A percentile compares a stretch with the other conserved stretches of the same genome.
Evolutionary conservation across 2,113 vertebrate species (phyloP).

Genomic region (Picathartes gymnocephalus): DNA sequence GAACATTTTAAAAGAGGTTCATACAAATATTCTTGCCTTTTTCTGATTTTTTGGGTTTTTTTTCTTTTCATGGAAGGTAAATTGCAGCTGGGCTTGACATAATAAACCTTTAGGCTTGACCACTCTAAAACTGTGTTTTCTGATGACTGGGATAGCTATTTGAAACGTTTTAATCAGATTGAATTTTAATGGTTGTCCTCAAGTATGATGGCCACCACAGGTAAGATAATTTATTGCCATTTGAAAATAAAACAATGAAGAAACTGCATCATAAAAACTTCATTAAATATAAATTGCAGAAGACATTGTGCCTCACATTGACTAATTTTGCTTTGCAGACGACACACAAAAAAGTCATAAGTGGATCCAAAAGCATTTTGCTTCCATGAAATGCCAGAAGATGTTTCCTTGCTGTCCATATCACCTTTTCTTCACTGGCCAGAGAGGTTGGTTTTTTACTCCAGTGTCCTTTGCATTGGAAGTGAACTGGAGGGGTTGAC

Average conservation of each 20-base stretch:
- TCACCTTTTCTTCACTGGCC: neutral
- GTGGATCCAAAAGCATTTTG: neutral
- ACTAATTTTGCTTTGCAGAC: neutral
- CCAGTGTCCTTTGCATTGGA: neutral
- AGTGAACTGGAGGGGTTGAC: neutral
- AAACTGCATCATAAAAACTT: neutral
- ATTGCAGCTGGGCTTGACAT: neutral
- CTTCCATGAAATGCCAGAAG: neutral
- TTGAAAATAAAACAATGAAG: neutral
- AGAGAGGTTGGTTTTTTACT: neutral
- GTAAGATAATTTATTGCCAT: conserved; percentile 1
- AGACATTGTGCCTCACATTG: neutral
- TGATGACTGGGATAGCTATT: neutral
- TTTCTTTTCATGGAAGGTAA: neutral
- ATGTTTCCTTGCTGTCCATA: neutral
- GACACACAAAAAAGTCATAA: neutral
- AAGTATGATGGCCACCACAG: neutral
- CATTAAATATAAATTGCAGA: neutral
- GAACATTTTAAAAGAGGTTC: neutral
- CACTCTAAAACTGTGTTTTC: neutral
- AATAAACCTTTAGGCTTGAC: neutral
- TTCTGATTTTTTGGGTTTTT: neutral
- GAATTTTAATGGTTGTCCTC: neutral
- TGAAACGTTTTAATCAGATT: neutral
- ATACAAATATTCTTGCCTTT: neutral